These are phyloP conservation scores for Odontophorus gujanensis DNA, from an alignment of 2,113 vertebrate species.

Conservation along the genomic window DNA sequence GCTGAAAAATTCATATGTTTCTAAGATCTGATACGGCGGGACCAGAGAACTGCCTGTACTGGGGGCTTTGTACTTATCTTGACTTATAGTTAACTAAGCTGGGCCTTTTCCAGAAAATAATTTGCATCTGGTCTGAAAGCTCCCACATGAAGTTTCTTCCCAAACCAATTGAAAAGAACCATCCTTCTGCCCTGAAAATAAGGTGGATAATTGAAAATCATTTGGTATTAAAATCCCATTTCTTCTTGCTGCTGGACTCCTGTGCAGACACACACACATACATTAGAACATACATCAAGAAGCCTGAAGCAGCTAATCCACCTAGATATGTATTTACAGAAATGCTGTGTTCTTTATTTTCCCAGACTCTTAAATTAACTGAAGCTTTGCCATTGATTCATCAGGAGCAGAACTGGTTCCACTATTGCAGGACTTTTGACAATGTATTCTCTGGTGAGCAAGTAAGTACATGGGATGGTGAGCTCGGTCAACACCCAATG, in stretches of 20 bases:
- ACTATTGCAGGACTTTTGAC: neutral
- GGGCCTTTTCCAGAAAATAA: neutral
- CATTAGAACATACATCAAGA: neutral
- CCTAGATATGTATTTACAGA: neutral
- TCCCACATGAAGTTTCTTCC: neutral
- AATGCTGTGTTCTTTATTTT: neutral
- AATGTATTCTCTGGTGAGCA: neutral
- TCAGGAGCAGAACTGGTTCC: slow-evolving; percentile 1
- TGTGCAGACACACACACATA: neutral
- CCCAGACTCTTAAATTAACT: neutral
- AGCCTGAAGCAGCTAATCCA: neutral
- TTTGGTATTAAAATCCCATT: neutral
- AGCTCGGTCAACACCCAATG: neutral
- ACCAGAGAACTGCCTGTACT: neutral
- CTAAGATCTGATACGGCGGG: neutral
- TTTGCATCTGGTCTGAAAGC: neutral
- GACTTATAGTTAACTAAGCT: neutral
- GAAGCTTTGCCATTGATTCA: slow-evolving; percentile 36
- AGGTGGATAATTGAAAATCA: neutral
- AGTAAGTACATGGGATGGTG: neutral
- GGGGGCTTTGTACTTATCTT: neutral
- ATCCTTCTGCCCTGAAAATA: neutral
- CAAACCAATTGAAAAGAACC: neutral
- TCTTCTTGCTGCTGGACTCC: neutral
- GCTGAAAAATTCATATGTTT: neutral